A percentile compares a stretch with the other conserved stretches of the same genome.
phyloP scores from a whole-genome alignment of 1,140 invertebrate genomes.

The Euwallacea similis region DNA sequence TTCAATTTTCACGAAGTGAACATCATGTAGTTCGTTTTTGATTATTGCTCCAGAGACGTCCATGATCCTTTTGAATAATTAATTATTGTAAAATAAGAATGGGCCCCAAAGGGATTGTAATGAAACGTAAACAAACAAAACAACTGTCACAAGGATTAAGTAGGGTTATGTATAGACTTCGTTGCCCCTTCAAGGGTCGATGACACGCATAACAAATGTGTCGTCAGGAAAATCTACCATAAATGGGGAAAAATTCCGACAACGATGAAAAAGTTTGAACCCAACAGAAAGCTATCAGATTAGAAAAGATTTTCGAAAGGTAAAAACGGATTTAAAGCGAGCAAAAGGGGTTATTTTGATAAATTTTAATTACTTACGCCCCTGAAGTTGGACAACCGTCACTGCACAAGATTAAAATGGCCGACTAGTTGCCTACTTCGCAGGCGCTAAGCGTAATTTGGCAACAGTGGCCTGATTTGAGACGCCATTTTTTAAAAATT shows the following conservation, averaged over 20 bases:
- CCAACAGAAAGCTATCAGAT: too few species aligned
- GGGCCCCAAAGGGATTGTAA: too few species aligned
- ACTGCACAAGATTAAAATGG: constrained; percentile 21
- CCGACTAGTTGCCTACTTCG: constrained; percentile 9
- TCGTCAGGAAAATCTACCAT: constrained; percentile 20
- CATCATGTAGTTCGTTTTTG: constrained; percentile 19
- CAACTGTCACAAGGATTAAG: too few species aligned
- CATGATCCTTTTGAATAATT: neutral
- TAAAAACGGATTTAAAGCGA: too few species aligned
- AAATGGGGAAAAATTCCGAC: neutral
- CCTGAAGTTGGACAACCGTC: constrained; percentile 36
- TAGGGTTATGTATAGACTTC: too few species aligned
- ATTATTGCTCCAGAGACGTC: neutral
- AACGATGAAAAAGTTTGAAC: too few species aligned
- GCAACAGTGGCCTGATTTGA: too few species aligned
- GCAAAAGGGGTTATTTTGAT: too few species aligned
- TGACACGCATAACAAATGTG: constrained; percentile 33
- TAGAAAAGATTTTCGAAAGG: too few species aligned
- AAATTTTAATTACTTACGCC: neutral
- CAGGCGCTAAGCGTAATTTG: neutral
- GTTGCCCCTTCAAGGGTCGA: constrained; percentile 6
- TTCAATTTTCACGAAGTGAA: constrained; percentile 23
- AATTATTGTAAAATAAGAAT: too few species aligned
- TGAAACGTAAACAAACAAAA: too few species aligned
- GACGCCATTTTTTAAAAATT: too few species aligned